A percentile compares a stretch with the other conserved stretches of the same genome.
Conservation (phyloP, 2,797 vertebrate species). For the Sebastes elongatus region DNA sequence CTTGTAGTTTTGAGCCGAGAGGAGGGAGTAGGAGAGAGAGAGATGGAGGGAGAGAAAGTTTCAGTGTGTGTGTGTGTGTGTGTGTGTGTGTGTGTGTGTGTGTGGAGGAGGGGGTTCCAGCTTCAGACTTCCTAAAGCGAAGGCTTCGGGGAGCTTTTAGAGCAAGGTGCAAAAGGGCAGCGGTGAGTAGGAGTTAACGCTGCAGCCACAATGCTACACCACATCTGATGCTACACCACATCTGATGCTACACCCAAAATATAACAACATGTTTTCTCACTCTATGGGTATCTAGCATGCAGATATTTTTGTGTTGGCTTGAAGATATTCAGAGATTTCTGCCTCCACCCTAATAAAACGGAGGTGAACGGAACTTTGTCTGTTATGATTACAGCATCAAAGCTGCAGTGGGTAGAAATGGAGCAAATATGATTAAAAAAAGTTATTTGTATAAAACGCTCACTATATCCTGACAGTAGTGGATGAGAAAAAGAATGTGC, state of each 20-base stretch:
- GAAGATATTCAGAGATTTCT: neutral
- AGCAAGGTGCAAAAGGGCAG: slow-evolving; percentile 78
- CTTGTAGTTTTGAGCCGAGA: slow-evolving; percentile 63
- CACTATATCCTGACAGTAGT: no score
- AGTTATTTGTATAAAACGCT: no score
- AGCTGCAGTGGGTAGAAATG: no score
- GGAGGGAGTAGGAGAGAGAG: slow-evolving; percentile 39
- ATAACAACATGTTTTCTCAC: neutral
- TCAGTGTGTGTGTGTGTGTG: slow-evolving; percentile 4
- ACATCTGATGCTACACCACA: neutral
- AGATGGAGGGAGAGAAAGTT: slow-evolving; percentile 46
- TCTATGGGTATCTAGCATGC: neutral
- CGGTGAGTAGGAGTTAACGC: slow-evolving; percentile 42
- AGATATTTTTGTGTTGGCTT: neutral
- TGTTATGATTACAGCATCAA: neutral
- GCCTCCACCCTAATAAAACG: neutral
- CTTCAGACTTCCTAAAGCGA: slow-evolving; percentile 63
- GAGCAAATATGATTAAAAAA: no score
- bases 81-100: slow-evolving; percentile 6
- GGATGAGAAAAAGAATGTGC: fast-evolving
- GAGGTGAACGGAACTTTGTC: neutral
- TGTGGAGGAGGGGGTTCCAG: slow-evolving; percentile 58
- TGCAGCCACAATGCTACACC: slow-evolving; percentile 5
- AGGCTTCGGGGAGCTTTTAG: slow-evolving; percentile 68
- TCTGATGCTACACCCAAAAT: neutral